Evolutionary conservation across 1,140 invertebrate genomes (phyloP).

Genomic region (Heterodera schachtii): DNA sequence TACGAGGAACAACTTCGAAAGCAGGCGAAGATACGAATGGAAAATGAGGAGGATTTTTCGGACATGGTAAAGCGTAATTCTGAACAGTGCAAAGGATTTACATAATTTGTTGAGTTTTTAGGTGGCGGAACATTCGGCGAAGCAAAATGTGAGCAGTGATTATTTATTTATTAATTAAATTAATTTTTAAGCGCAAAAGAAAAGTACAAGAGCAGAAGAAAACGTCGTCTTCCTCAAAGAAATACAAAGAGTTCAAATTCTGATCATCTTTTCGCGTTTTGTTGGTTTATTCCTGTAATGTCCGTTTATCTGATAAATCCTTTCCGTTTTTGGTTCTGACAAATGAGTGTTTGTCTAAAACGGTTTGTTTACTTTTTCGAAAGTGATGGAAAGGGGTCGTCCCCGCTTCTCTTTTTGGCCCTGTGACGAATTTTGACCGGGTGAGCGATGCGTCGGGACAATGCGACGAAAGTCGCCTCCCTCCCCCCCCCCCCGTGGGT

Average conservation of each 20-base stretch:
- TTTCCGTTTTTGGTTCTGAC: neutral
- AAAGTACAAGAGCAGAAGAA: conserved; percentile 65
- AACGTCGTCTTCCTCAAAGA: conserved; percentile 52
- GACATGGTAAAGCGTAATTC: conserved; percentile 82
- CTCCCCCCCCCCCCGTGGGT: no score
- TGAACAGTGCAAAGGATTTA: conserved; percentile 63
- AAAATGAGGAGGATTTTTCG: conserved; percentile 86
- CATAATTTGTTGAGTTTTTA: conserved; percentile 6
- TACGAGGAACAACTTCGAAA: conserved; percentile 84
- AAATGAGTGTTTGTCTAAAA: neutral
- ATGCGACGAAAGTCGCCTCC: neutral
- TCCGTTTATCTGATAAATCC: neutral
- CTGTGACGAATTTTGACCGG: no score
- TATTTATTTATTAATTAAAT: conserved; percentile 18
- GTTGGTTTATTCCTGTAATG: neutral
- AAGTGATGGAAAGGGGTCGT: no score
- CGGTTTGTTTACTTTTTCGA: no score
- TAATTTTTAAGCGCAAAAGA: conserved; percentile 59
- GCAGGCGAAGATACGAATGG: conserved; percentile 65
- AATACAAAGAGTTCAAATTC: conserved; percentile 65
- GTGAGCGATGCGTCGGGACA: neutral
- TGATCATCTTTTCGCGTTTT: conserved; percentile 39
- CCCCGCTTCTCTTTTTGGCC: no score
- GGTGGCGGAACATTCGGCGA: conserved; percentile 46
- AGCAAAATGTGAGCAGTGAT: conserved; percentile 49